Evolutionary conservation across 2,888 invertebrate species (phyloP).

Genomic region (Leptinotarsa tumamoca): DNA sequence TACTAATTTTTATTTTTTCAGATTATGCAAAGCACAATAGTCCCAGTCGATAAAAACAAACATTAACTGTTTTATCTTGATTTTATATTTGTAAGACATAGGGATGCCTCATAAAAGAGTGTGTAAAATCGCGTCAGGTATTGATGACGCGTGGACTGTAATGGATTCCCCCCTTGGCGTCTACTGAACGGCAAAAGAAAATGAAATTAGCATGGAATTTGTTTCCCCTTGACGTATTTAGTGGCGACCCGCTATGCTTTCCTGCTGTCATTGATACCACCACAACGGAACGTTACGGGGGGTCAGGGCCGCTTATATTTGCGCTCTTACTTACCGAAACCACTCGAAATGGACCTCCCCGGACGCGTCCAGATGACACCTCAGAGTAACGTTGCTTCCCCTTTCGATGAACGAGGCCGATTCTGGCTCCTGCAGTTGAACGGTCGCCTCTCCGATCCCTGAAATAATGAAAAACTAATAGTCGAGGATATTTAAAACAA

Average conservation of each 20-base stretch:
- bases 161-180: neutral
- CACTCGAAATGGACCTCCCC: slow-evolving; percentile 76
- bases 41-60: no score
- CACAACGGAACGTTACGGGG: neutral
- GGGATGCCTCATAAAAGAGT: no score
- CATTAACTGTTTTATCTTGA: no score
- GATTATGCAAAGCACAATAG: no score
- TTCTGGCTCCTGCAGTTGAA: slow-evolving; percentile 72
- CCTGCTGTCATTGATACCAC: slow-evolving; percentile 30
- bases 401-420: slow-evolving; percentile 67
- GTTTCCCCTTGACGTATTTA: slow-evolving; percentile 22
- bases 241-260: slow-evolving; percentile 28
- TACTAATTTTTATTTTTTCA: no score
- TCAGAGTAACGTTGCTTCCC: slow-evolving; percentile 71
- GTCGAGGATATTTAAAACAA: neutral
- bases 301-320: neutral
- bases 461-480: slow-evolving; percentile 50
- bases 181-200: neutral
- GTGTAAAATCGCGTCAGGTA: no score
- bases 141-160: neutral
- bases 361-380: slow-evolving; percentile 76
- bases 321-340: slow-evolving; percentile 70
- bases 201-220: slow-evolving; percentile 14
- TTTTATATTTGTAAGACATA: no score
- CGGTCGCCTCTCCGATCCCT: slow-evolving; percentile 74